These are phyloP conservation scores for Hystrix cristata DNA, from an alignment of 2,113 vertebrate genomes.

Conservation along the genomic window DNA sequence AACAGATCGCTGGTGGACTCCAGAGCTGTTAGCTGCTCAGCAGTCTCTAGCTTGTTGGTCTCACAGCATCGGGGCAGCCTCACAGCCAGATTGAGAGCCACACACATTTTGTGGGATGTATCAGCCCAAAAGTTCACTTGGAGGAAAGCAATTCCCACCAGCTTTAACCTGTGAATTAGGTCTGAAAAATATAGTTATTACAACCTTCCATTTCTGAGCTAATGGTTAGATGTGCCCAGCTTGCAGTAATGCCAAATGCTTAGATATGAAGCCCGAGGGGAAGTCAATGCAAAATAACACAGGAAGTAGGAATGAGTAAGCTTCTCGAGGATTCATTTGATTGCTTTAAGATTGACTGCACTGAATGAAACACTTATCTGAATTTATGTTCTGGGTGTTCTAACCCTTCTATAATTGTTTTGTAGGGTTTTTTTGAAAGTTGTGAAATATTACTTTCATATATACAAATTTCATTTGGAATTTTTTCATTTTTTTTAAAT, in stretches of 20 bases:
- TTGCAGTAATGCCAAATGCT: constrained; percentile 66
- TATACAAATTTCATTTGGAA: background rate
- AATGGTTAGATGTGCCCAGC: constrained; percentile 38
- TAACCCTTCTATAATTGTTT: background rate
- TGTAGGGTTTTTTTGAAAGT: background rate
- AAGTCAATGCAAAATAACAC: constrained; percentile 25
- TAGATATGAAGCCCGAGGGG: constrained; percentile 15
- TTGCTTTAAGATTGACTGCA: background rate
- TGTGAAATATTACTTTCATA: background rate
- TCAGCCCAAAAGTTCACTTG: constrained; percentile 57
- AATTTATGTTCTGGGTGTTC: background rate
- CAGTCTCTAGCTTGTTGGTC: background rate
- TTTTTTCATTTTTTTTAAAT: background rate
- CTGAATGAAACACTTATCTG: background rate
- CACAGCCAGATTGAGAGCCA: background rate
- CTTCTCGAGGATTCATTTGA: constrained; percentile 46
- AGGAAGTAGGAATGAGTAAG: constrained; percentile 1
- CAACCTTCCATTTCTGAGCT: constrained; percentile 46
- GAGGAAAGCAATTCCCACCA: constrained; percentile 71
- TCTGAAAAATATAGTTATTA: constrained; percentile 69
- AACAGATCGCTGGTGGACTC: constrained; percentile 62
- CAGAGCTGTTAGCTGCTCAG: constrained; percentile 38
- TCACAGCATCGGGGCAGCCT: background rate
- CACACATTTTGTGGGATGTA: constrained; percentile 47
- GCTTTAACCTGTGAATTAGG: constrained; percentile 64